A percentile compares a stretch with the other conserved stretches of the same genome.
phyloP scores from a whole-genome alignment of 1,140 invertebrate genomes.

The Luehdorfia chinensis region DNA sequence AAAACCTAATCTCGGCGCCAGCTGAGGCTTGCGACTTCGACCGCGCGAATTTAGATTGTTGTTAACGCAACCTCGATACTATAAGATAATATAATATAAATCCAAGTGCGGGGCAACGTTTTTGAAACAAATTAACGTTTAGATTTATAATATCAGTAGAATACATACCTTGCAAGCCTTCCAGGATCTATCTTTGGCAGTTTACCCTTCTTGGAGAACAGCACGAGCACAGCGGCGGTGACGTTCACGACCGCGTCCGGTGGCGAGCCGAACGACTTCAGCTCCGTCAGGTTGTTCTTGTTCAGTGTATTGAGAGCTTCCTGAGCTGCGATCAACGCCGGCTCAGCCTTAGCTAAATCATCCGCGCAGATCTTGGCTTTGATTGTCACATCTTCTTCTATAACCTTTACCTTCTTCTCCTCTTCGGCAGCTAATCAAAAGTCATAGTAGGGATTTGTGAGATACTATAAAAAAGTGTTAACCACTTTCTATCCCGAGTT shows the following conservation, averaged over 20 bases:
- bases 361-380: constrained; percentile 92
- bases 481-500: too few species aligned
- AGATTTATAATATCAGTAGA: too few species aligned
- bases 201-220: constrained; percentile 91
- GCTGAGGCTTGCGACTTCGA: too few species aligned
- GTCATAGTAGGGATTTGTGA: too few species aligned
- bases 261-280: constrained; percentile 94
- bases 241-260: constrained; percentile 91
- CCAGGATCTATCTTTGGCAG: constrained; percentile 95
- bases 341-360: constrained; percentile 94
- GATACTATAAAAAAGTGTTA: too few species aligned
- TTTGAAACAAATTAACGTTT: too few species aligned
- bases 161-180: constrained; percentile 92
- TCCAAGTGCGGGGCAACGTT: too few species aligned
- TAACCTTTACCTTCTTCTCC: constrained; percentile 92
- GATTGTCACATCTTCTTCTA: constrained; percentile 90
- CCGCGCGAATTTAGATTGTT: too few species aligned
- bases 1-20: too few species aligned
- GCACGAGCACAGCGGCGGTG: constrained; percentile 90
- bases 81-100: too few species aligned
- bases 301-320: constrained; percentile 95
- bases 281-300: constrained; percentile 95
- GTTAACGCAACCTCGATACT: too few species aligned
- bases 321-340: constrained; percentile 91
- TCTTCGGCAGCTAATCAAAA: constrained; percentile 83